phyloP scores from a whole-genome alignment of 2,797 vertebrate species.

The Muscicapa striata region DNA sequence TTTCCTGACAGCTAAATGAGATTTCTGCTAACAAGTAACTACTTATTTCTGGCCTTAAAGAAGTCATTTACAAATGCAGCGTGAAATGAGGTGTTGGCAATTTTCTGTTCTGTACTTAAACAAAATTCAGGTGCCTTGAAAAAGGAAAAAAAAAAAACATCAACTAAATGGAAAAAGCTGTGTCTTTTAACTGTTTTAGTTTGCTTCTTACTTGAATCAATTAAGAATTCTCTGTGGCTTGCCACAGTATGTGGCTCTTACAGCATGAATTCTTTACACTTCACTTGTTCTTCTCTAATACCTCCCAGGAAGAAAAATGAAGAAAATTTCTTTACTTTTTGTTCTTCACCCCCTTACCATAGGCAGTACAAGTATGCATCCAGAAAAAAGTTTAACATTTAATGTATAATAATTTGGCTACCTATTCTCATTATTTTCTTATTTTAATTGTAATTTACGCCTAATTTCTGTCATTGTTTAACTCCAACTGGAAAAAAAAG shows the following conservation, averaged over 20 bases:
- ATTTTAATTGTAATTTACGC: not conserved
- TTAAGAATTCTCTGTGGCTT: slow-evolving; percentile 43
- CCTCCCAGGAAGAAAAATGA: slow-evolving; percentile 7
- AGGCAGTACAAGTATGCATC: not conserved
- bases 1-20: slow-evolving; percentile 46
- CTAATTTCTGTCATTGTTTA: not conserved
- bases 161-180: not conserved
- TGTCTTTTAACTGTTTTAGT: slow-evolving; percentile 25
- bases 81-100: slow-evolving; percentile 25
- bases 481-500: not conserved
- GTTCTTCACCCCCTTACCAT: not conserved
- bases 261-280: slow-evolving; percentile 21
- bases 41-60: slow-evolving; percentile 24
- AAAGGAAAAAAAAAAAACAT: not conserved
- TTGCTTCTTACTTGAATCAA: not conserved
- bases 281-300: slow-evolving; percentile 23
- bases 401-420: not conserved
- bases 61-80: slow-evolving; percentile 26
- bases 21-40: slow-evolving; percentile 32
- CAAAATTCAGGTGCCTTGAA: slow-evolving; percentile 20
- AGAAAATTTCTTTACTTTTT: not conserved
- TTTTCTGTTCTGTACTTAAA: slow-evolving; percentile 23
- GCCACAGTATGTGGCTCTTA: slow-evolving; percentile 45
- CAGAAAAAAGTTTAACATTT: not conserved
- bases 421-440: not conserved